These are phyloP conservation scores for Tortrix viridana DNA, from an alignment of 2,888 invertebrate species.

Conservation along the genomic window DNA sequence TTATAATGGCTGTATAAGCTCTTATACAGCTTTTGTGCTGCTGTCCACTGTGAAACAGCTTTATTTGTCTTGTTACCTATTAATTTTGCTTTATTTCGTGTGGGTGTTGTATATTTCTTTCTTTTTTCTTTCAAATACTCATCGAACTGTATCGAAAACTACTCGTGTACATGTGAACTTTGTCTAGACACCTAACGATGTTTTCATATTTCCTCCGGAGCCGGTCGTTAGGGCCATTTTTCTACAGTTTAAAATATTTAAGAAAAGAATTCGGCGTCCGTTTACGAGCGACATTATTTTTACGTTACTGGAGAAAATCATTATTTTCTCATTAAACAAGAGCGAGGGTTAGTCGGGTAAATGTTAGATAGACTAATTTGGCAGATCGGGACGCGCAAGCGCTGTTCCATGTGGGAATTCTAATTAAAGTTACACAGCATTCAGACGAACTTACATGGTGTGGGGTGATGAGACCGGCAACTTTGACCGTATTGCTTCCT, in stretches of 20 bases:
- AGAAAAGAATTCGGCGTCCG: slow-evolving; percentile 23
- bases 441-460: slow-evolving; percentile 27
- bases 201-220: slow-evolving; percentile 25
- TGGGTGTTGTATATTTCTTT: too few relatives aligned
- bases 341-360: slow-evolving; percentile 31
- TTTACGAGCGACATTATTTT: slow-evolving; percentile 36
- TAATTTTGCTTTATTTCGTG: too few relatives aligned
- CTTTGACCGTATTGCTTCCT: slow-evolving; percentile 33
- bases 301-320: slow-evolving; percentile 33
- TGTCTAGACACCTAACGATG: slow-evolving; percentile 12
- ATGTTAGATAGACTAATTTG: slow-evolving; percentile 38
- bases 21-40: too few relatives aligned
- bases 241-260: slow-evolving; percentile 34
- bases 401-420: slow-evolving; percentile 32
- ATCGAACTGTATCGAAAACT: too few relatives aligned
- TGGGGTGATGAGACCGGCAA: slow-evolving; percentile 25
- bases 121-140: too few relatives aligned
- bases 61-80: too few relatives aligned
- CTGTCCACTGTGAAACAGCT: too few relatives aligned
- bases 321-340: slow-evolving; percentile 37
- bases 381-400: slow-evolving; percentile 34
- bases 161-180: too few relatives aligned
- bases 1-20: too few relatives aligned
- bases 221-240: slow-evolving; percentile 27
- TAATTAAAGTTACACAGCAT: slow-evolving; percentile 38